Percentiles rank a stretch among this genome's conserved stretches.
phyloP scores from a whole-genome alignment of 2,888 invertebrate genomes.

The Apoderus coryli region DNA sequence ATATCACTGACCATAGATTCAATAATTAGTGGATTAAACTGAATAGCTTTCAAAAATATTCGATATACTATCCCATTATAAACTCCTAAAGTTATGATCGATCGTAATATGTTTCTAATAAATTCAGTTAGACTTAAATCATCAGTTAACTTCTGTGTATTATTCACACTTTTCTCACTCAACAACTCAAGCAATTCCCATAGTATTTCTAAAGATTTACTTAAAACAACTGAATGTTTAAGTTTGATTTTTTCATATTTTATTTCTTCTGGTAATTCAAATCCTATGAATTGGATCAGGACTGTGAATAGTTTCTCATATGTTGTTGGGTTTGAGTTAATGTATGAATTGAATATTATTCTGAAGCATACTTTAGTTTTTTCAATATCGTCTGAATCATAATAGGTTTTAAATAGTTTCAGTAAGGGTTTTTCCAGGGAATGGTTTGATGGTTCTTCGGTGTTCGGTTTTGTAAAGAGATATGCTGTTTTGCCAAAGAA shows the following conservation, averaged over 20 bases:
- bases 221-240: constrained; percentile 13
- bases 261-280: constrained; percentile 20
- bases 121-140: constrained; percentile 22
- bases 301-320: constrained; percentile 23
- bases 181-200: constrained; percentile 19
- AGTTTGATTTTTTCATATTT: constrained; percentile 15
- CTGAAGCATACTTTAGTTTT: constrained; percentile 18
- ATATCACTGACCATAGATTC: constrained; percentile 23
- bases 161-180: constrained; percentile 16
- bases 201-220: constrained; percentile 20
- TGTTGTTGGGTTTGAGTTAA: too few relatives aligned
- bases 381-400: constrained; percentile 8
- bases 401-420: too few relatives aligned
- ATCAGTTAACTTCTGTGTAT: constrained; percentile 19
- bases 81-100: constrained; percentile 19
- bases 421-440: too few relatives aligned
- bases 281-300: constrained; percentile 22
- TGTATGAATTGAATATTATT: constrained; percentile 24
- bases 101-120: constrained; percentile 22
- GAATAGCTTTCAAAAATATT: constrained; percentile 23
- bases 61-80: constrained; percentile 21
- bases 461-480: too few relatives aligned
- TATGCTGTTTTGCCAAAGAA: too few relatives aligned
- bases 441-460: too few relatives aligned
- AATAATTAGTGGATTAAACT: constrained; percentile 27